Evolutionary conservation across 2,797 vertebrate species (phyloP).

Genomic region (Liasis olivaceus): DNA sequence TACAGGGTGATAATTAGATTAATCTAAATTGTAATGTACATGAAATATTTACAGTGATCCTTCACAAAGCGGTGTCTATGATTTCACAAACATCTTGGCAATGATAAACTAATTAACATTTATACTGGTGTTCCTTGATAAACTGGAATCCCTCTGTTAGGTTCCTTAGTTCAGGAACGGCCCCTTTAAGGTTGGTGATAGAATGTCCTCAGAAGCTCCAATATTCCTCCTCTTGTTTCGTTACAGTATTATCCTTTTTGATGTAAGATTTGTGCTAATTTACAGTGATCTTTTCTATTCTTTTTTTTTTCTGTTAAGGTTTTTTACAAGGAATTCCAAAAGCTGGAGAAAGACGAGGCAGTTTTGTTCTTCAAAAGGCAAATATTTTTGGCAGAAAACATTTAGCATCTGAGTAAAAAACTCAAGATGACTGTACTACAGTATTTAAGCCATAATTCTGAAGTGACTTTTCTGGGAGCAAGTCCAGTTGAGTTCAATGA

Average conservation of each 20-base stretch:
- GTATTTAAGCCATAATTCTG: neutral
- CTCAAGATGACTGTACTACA: conserved; percentile 22
- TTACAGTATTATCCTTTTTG: neutral
- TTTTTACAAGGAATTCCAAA: conserved; percentile 72
- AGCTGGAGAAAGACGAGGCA: conserved; percentile 68
- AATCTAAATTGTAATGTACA: neutral
- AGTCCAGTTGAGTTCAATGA: neutral
- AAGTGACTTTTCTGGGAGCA: neutral
- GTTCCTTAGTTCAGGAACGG: neutral
- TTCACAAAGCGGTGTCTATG: neutral
- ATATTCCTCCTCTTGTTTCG: neutral
- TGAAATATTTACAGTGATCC: neutral
- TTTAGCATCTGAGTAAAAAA: conserved; percentile 39
- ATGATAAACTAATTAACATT: neutral
- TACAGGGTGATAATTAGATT: neutral
- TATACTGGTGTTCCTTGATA: neutral
- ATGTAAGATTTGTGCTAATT: neutral
- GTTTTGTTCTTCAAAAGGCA: conserved; percentile 70
- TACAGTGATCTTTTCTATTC: conserved; percentile 25
- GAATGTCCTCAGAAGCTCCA: neutral
- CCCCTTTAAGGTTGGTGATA: neutral
- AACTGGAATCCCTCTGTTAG: neutral
- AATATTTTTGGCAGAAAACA: conserved; percentile 71
- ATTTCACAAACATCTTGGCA: neutral
- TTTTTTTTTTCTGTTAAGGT: conserved; percentile 73